Percentiles rank a stretch among this genome's conserved stretches.
Evolutionary conservation across 1,140 invertebrate species (phyloP).

Genomic region (Drosophila albomicans): DNA sequence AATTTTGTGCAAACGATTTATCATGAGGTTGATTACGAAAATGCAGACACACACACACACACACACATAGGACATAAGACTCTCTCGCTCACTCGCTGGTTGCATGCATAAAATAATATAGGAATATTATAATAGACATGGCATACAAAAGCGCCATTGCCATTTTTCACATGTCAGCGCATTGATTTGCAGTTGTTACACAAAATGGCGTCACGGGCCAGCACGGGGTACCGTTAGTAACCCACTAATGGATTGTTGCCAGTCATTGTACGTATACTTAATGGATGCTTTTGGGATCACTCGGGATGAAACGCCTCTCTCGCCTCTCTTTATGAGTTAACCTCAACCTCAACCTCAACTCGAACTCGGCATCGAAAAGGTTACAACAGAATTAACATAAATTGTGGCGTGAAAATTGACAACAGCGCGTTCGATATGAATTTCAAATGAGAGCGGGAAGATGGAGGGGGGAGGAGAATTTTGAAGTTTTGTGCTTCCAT

Average conservation of each 20-base stretch:
- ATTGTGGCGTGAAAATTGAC: slow-evolving; percentile 69
- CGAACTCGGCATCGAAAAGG: slow-evolving; percentile 53
- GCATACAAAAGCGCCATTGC: slow-evolving; percentile 66
- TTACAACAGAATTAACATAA: slow-evolving; percentile 75
- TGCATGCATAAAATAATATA: slow-evolving; percentile 82
- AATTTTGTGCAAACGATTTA: slow-evolving; percentile 80
- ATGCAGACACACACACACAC: slow-evolving; percentile 72
- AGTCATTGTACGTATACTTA: slow-evolving; percentile 33
- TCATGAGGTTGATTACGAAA: slow-evolving; percentile 82
- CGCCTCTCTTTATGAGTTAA: background rate
- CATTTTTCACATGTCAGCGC: slow-evolving; percentile 78
- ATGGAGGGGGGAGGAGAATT: background rate
- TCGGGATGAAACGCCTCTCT: slow-evolving; percentile 32
- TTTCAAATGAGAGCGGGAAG: background rate
- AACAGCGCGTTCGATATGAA: slow-evolving; percentile 39
- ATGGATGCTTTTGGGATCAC: slow-evolving; percentile 46
- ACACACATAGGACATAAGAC: slow-evolving; percentile 1
- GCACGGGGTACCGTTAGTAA: slow-evolving; percentile 56
- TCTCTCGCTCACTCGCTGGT: slow-evolving; percentile 22
- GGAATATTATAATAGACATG: slow-evolving; percentile 81
- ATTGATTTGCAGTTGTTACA: slow-evolving; percentile 81
- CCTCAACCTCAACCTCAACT: slow-evolving; percentile 8
- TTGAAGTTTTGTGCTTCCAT: background rate
- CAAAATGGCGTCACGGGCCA: slow-evolving; percentile 60
- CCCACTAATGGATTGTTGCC: slow-evolving; percentile 74